Base-by-base conservation (phyloP, 2,888 invertebrate genomes). In the Drosophila diplacantha region DNA sequence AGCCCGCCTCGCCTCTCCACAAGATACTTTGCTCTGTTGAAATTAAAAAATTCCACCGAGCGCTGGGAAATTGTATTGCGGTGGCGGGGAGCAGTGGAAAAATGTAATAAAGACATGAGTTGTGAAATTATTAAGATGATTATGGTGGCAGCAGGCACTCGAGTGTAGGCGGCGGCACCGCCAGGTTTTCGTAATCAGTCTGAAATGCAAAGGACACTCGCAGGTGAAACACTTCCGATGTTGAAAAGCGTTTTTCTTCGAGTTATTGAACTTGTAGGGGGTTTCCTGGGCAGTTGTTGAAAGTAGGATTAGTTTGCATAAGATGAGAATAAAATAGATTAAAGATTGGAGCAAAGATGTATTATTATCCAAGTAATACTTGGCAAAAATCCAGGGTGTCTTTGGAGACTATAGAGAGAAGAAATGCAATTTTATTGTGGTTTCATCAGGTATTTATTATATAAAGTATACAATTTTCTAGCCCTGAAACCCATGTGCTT, bases 61-160 rank as follows among this genome's bases (percentile, higher is more conserved):
- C 65, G 80, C 47, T 47, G 39, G 64, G 52, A 76, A 80, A 77
- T 77, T 74, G 80, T 80, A 77, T 71, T 76, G 71, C 77, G 59
- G 52, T 12, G 52, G 14, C 22, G n/a, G 22, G 18, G 29, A 22
- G 22, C 38, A 52, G 53, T 29, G 51, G 39, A 41, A 55, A 71
- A 82, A 82, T 77, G 81, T 77, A 80, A 80, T 80, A 77, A 77
- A 77, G 76, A 77, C 77, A 82, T 82, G 76, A 82, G 83, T 77
- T 77, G 65, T 71, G 80, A 72, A 77, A 80, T 77, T 82, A 77
- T 82, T 80, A 77, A 77, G 76, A 77, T 80, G 80, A 80, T 77
- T 82, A 77, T 74, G 83, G 64, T n/a, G 51, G 31, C 41, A 69
- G 69, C 69, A 73, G 64, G 57, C 64, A 50, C 55, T 60, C 35